phyloP scores from a whole-genome alignment of 2,797 vertebrate genomes.

The Urosaurus nigricauda region DNA sequence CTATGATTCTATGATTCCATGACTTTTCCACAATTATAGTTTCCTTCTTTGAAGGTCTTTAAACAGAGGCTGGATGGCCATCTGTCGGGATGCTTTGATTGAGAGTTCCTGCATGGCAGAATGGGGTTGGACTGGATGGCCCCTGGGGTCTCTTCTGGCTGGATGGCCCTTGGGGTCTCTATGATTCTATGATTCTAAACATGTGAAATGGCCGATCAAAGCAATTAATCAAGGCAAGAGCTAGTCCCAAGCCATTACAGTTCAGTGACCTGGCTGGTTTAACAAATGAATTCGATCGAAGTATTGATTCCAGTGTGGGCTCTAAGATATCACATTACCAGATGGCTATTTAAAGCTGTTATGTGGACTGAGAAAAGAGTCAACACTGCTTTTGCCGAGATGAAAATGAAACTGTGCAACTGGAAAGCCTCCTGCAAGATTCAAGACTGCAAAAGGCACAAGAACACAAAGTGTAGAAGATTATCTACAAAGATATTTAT shows the following conservation, averaged over 20 bases:
- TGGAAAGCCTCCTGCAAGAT: not conserved
- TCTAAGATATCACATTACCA: conserved; percentile 55
- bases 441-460: not conserved
- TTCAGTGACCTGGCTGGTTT: conserved; percentile 50
- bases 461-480: conserved; percentile 17
- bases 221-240: conserved; percentile 61
- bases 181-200: no score
- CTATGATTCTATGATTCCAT: no score
- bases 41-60: no score
- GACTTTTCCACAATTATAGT: no score
- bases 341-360: conserved; percentile 66
- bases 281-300: conserved; percentile 68
- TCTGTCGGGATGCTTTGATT: no score
- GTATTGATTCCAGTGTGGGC: conserved; percentile 47
- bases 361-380: not conserved
- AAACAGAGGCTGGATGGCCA: no score
- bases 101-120: no score
- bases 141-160: no score
- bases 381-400: conserved; percentile 1
- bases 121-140: no score
- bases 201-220: conserved; percentile 42
- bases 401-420: not conserved
- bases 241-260: conserved; percentile 57
- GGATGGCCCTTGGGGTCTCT: no score
- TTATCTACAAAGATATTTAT: conserved; percentile 15